Evolutionary conservation across 2,797 vertebrate species (phyloP).

Genomic region (Cirrhinus mrigala): DNA sequence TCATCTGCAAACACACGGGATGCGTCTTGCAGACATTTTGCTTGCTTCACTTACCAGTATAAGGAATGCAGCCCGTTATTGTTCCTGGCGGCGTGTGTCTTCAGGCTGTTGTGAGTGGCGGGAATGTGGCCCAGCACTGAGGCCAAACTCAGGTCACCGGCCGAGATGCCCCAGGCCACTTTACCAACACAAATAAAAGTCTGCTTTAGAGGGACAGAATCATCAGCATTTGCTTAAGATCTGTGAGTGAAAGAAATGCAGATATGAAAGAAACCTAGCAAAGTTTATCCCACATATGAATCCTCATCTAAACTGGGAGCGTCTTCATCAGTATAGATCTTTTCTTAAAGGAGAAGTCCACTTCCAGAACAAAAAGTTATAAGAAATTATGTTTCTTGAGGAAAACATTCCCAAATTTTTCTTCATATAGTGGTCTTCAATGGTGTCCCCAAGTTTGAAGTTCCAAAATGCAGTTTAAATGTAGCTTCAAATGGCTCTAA

Average conservation of each 20-base stretch:
- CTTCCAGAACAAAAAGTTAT: no score
- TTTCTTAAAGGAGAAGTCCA: background rate
- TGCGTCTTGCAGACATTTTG: background rate
- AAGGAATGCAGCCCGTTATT: conserved; percentile 21
- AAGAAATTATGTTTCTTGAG: no score
- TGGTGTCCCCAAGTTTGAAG: no score
- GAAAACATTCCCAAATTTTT: no score
- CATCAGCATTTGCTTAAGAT: background rate
- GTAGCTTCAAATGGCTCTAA: no score
- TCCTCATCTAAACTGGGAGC: background rate
- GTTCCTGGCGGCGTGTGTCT: conserved; percentile 50
- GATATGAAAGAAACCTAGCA: background rate
- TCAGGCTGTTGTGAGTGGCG: conserved; percentile 66
- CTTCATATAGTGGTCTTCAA: no score
- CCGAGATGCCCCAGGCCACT: conserved; percentile 69
- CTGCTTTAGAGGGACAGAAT: background rate
- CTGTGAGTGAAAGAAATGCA: background rate
- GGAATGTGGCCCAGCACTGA: conserved; percentile 60
- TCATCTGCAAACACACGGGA: background rate
- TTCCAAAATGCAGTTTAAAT: no score
- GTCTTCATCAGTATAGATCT: background rate
- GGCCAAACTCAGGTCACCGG: conserved; percentile 75
- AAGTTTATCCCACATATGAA: background rate
- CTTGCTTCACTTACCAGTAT: background rate
- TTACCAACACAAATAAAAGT: background rate